Evolutionary conservation across 2,113 vertebrate genomes (phyloP).

Genomic region (Pterocles burchelli): DNA sequence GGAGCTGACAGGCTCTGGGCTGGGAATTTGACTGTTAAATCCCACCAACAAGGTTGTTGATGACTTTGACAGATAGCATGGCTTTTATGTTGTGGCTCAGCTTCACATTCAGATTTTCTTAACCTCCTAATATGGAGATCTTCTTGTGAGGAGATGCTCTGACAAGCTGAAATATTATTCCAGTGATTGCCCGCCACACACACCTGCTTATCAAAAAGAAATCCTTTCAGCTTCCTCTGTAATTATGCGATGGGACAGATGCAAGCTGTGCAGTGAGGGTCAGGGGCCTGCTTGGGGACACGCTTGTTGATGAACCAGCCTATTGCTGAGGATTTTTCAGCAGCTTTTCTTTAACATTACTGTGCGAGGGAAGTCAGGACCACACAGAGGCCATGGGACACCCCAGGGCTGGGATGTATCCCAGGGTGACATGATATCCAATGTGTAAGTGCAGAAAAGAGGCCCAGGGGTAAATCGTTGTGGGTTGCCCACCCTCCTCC

Average conservation of each 20-base stretch:
- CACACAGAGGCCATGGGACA: fast-evolving
- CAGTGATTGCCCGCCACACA: neutral
- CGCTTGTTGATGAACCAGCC: neutral
- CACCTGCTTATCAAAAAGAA: neutral
- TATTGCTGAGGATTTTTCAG: neutral
- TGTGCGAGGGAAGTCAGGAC: neutral
- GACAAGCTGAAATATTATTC: slow-evolving; percentile 24
- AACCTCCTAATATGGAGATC: slow-evolving; percentile 24
- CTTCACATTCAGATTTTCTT: slow-evolving; percentile 32
- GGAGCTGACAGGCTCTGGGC: slow-evolving; percentile 42
- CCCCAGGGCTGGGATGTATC: neutral
- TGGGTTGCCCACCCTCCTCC: neutral
- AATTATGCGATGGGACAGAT: fast-evolving
- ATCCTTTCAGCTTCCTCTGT: neutral
- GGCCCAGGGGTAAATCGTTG: fast-evolving
- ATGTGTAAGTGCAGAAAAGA: neutral
- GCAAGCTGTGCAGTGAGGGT: neutral
- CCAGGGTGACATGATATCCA: neutral
- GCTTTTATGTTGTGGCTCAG: slow-evolving; percentile 39
- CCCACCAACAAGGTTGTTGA: slow-evolving; percentile 29
- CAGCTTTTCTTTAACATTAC: neutral
- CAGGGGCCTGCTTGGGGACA: neutral
- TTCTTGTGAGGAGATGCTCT: neutral
- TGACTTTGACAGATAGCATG: slow-evolving; percentile 58
- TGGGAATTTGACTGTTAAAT: slow-evolving; percentile 27